Base-by-base conservation (phyloP, 2,113 vertebrate species). In the Oostethus manadensis region DNA sequence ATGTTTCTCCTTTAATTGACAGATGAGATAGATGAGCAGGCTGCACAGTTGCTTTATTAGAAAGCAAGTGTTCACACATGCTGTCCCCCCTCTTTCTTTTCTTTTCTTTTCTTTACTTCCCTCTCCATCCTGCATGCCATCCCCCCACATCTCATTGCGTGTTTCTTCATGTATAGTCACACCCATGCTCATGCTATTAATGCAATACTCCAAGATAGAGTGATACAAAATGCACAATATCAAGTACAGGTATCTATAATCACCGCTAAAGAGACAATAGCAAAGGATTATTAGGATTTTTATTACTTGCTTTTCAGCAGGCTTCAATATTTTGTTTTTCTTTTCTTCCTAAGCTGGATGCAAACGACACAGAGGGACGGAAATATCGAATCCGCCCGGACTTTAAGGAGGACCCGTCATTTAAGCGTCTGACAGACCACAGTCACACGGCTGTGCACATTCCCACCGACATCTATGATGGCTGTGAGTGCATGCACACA, bases 401-500 rank as follows among this genome's bases (percentile, higher is more conserved):
- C n/a, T 98, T 99, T 82, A 91, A 92, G 63, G 91, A 95, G 0
- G 95, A 99, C 78, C 85, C 88, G 6, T 87, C 91, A 38, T 99
- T 98, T 80, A 91, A 91, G 67, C 88, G 97, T 17, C 86, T 93
- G 58, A 93, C 93, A 0, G 95, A 95, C 58, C 92, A 95, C 83
- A 94, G 97, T 57, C 92, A 98, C 59, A 94, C 97, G 51, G 97
- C 95, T 15, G 97, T 99, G 50, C 97, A 99, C 76, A 99, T 99
- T 80, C 97, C 96, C 49, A 99, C 96, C 1, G 96, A 98, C 85
- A 99, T 99, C 84, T 99, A 99, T 29, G 94, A 99, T 68, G 97
- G 97, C 78, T 98, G 97, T 99, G 90, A 99, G 96, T 95, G 57
- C 44, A 65, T 14, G 26, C 46, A 65, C 45, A 42, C 55, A 43